Percentiles rank a stretch among this genome's conserved stretches.
Evolutionary conservation across 2,113 vertebrate species (phyloP).

Genomic region (Crypturellus undulatus): DNA sequence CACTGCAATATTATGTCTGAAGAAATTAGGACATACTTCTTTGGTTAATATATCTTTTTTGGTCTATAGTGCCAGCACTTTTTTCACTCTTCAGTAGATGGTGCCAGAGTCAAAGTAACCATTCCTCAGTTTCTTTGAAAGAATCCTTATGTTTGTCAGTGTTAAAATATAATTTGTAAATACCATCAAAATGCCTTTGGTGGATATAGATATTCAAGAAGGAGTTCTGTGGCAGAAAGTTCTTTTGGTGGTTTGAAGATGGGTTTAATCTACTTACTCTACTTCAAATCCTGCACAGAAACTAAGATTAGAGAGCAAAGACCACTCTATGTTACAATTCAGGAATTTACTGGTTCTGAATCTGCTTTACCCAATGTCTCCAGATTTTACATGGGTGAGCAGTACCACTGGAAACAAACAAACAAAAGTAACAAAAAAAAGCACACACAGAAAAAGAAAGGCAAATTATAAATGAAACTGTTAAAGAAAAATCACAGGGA

Average conservation of each 20-base stretch:
- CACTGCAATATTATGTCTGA: not conserved
- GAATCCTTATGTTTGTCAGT: not conserved
- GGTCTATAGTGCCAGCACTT: not conserved
- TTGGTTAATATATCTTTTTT: not conserved
- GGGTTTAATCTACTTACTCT: not conserved
- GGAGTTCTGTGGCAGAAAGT: not conserved
- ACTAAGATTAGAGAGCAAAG: not conserved
- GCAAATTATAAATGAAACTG: not conserved
- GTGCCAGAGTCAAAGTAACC: slow-evolving; percentile 65
- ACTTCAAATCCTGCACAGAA: not conserved
- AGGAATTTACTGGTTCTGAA: not conserved
- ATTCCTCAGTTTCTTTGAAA: not conserved
- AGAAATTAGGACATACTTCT: not conserved
- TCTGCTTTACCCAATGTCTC: not conserved
- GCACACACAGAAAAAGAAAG: not conserved
- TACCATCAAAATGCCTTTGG: not conserved
- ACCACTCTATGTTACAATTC: not conserved
- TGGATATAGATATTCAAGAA: not conserved
- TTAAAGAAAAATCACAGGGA: not conserved
- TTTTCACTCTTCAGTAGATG: slow-evolving; percentile 68
- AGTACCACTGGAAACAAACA: not conserved
- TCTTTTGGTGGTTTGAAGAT: not conserved
- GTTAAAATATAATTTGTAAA: not conserved
- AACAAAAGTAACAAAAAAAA: too few species aligned
- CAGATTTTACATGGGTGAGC: not conserved